Evolutionary conservation across 1,140 invertebrate genomes (phyloP).

Genomic region (Drosophila paulistorum): DNA sequence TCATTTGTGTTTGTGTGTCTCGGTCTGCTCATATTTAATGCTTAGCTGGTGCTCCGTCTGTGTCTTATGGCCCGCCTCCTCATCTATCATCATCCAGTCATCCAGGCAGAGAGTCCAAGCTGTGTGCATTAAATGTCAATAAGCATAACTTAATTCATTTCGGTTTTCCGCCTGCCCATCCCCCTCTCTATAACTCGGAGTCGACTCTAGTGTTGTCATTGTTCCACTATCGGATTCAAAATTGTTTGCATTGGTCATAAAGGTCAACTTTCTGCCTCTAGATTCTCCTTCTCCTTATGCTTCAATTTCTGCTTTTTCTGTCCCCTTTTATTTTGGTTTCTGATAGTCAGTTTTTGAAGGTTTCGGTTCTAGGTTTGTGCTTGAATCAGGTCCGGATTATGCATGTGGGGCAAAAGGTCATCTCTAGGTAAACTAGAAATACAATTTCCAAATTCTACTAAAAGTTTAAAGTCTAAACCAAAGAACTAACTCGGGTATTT

Average conservation of each 20-base stretch:
- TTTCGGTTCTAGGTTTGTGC: background rate
- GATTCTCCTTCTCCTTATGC: background rate
- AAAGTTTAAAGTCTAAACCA: too few species aligned
- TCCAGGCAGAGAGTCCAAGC: conserved; percentile 23
- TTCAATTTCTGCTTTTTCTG: background rate
- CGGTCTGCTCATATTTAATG: conserved; percentile 55
- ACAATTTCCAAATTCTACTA: too few species aligned
- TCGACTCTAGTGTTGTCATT: conserved; percentile 44
- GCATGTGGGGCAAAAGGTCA: background rate
- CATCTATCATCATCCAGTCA: conserved; percentile 41
- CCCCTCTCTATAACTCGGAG: background rate
- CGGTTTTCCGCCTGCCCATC: conserved; percentile 10
- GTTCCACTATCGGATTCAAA: conserved; percentile 42
- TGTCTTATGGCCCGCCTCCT: conserved; percentile 20
- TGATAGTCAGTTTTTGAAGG: conserved; percentile 2
- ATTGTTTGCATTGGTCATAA: conserved; percentile 43
- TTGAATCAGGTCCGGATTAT: background rate
- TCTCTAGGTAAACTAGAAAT: background rate
- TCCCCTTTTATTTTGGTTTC: background rate
- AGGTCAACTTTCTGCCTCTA: conserved; percentile 29
- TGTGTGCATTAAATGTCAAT: conserved; percentile 66
- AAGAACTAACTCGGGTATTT: too few species aligned
- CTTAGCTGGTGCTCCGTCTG: conserved; percentile 38
- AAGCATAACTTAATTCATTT: conserved; percentile 65
- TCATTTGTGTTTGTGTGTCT: conserved; percentile 19